These are phyloP conservation scores for Cacoxenus indagator DNA, from an alignment of 2,888 invertebrate genomes.

Conservation along the genomic window DNA sequence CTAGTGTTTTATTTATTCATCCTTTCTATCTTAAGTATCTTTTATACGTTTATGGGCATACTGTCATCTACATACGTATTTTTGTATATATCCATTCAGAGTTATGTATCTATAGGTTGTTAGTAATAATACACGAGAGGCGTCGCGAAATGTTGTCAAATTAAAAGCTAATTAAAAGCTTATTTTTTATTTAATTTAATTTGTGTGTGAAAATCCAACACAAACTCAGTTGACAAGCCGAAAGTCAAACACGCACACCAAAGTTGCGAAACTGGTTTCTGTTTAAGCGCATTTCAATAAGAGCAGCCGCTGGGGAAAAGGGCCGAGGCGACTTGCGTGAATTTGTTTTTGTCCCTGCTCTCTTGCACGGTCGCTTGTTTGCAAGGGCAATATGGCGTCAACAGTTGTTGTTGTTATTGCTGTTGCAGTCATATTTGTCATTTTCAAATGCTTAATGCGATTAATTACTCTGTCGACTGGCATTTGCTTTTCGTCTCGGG, in stretches of 20 bases:
- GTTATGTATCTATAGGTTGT: too few relatives aligned
- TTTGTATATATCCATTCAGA: too few relatives aligned
- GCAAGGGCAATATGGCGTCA: background rate
- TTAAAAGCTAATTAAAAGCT: conserved; percentile 57
- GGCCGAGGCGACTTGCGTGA: conserved; percentile 1
- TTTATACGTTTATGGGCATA: too few relatives aligned
- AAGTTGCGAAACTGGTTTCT: conserved; percentile 52
- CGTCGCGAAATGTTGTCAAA: background rate
- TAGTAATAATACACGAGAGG: too few relatives aligned
- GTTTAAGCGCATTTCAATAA: conserved; percentile 35
- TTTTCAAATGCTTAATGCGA: conserved; percentile 48
- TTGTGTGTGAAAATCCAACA: conserved; percentile 37
- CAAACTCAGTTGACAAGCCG: conserved; percentile 42
- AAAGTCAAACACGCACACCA: conserved; percentile 47
- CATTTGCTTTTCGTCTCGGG: background rate
- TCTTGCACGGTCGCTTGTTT: too few relatives aligned
- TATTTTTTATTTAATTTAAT: conserved; percentile 56
- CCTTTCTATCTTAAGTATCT: too few relatives aligned
- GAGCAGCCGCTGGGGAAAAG: background rate
- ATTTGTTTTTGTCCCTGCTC: background rate
- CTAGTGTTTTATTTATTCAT: too few relatives aligned
- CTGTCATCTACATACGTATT: too few relatives aligned
- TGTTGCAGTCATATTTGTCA: conserved; percentile 52
- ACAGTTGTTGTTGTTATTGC: background rate
- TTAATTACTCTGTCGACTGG: conserved; percentile 6